Base-by-base conservation (phyloP, 2,888 invertebrate genomes). In the Dione vanillae region DNA sequence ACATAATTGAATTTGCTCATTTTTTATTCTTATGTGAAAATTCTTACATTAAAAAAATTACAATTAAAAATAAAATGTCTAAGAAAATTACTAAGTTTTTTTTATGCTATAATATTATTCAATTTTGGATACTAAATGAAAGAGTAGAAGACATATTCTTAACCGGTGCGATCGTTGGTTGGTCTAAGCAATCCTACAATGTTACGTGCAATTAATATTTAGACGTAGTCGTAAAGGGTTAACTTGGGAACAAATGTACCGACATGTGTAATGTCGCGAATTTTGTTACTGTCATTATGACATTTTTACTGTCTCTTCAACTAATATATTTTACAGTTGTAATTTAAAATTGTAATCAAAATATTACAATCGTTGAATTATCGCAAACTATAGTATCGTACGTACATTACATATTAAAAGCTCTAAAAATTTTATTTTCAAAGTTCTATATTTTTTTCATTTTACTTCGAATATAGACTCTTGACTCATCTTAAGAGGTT, bases 181-280 rank as follows among this genome's bases (percentile, higher is more conserved):
- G 19, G 9, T 16, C n/a, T 7, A 16, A 45, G 27, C 16, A 7
- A 8, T 47, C 35, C 59, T 40, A 54, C 54, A 43, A 40, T 54
- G 41, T 41, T 67, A 47, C 14, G 61, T 51, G 16, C 14, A 68
- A 62, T 70, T 68, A 70, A 56, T 65, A 68, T 61, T 68, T 61
- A 40, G 20, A 41, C 20, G 49, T 41, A 19, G 51, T 41, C 47
- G n/a, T 62, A 62, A 62, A 62, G 62, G 45, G 7, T 52, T 67
- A 19, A 37, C 51, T 51, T 51, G 20, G 43, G 51, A 67, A 51
- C n/a, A 35, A 67, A 49, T n/a, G 20, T 59, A 49, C 51, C 19
- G 14, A 12, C 3, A 16, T 67, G 35, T 37, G 51, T 41, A 67
- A 27, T n/a, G 67, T 35, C 35, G 11, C 51, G 10, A 67, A 35